Evolutionary conservation across 2,113 vertebrate genomes (phyloP), one percentile per base, ranked within the genome.

Genomic region (Grammomys dolichurus): DNA sequence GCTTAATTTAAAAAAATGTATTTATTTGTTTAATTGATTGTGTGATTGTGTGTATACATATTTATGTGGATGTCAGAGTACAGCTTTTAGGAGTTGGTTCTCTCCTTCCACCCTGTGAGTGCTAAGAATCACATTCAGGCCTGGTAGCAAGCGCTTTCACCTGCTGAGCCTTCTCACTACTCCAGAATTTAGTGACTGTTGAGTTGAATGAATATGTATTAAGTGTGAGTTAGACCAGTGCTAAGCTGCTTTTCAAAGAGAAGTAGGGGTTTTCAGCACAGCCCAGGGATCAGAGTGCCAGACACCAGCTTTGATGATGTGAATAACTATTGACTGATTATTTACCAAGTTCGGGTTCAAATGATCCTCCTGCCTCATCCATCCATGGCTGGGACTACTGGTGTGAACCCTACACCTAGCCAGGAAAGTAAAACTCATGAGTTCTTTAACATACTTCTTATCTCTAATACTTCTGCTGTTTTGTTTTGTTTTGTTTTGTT

Each of bases 161-260:
- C 48, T 20, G 8, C 51, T 56, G 17, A n/a, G 3, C 17, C 4
- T 4, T n/a, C 78, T n/a, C 17, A 6, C 51, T 22, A 51, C 48
- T 54, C 51, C 78, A 22, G 9, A 24, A 13, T 12, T 56, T n/a
- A 36, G 51, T 22, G 17, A n/a, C 1, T 72, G 73, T 63, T 84
- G 75, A 69, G 67, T 7, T 76, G 51, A 88, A 58, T 36, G 48
- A 14, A 33, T 75, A 17, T 91, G 58, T 33, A 63, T 3, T 70
- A 51, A 90, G n/a, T 78, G 78, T 77, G 43, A 73, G 14, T 75
- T 88, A 63, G 33, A 91, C 46, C 20, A 31, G 19, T 51, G 31
- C 58, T 40, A 16, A 60, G 72, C 65, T 77, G 82, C 90, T 93
- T 90, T 92, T 78, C 73, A 67, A 46, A 86, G 26, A 75, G 78